Evolutionary conservation across 2,113 vertebrate species (phyloP), one percentile per base, ranked within the genome.

Genomic region (Melospiza georgiana): DNA sequence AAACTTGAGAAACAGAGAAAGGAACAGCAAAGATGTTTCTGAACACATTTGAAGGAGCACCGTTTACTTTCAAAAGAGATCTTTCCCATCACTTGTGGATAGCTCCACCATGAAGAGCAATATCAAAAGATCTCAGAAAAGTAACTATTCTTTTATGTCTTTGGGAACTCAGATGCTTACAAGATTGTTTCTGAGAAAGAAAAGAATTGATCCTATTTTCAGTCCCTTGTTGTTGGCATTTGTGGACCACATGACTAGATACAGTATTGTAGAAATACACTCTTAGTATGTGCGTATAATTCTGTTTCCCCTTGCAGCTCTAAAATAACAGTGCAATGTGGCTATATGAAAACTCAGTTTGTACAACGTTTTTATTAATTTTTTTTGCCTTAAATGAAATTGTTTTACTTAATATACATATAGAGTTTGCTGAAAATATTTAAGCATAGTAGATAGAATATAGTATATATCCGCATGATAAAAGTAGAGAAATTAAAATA

Each of bases 41-140:
- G 97, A 98, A 96, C 96, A 95, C 93, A 96, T 97, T 98, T 98
- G 97, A 98, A 97, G 97, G 94, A 90, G 82, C 91, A 91, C 97
- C 97, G 97, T 98, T 98, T 98, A 98, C 96, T 98, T 98, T 98
- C 98, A 98, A 98, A 98, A 98, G 96, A 95, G 76, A 97, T 97
- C 97, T 98, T 97, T 98, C 92, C 97, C 95, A 98, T 98, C 97
- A 97, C 95, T 97, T 83, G 55, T 96, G 96, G 98, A 96, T 97
- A 97, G 97, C 96, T 97, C 82, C 90, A 95, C 94, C 96, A 97
- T 97, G 94, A 97, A 97, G 87, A 94, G 94, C 75, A 43, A 89
- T 98, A 98, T 98, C 98, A 98, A 98, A 98, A 97, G 97, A 93
- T 93, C 89, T 88, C 72, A 97, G 95, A 97, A 97, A 98, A 97